phyloP scores from a whole-genome alignment of 2,113 vertebrate species.

The Prionailurus viverrinus region DNA sequence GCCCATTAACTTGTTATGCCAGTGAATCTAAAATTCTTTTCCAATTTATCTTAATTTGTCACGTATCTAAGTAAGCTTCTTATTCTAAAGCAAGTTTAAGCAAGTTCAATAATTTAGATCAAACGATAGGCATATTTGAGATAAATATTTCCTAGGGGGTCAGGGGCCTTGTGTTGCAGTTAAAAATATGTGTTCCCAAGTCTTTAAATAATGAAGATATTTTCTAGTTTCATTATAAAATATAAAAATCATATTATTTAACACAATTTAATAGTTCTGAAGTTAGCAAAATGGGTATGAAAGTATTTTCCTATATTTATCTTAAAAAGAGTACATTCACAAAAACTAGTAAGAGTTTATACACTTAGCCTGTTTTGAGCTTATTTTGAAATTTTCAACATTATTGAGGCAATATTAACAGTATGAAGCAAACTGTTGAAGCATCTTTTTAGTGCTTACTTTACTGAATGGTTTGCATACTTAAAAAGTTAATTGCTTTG shows the following conservation, averaged over 20 bases:
- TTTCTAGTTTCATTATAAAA: background rate
- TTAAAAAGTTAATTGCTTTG: constrained; percentile 57
- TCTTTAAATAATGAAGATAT: background rate
- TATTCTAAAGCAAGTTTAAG: constrained; percentile 42
- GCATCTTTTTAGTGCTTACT: background rate
- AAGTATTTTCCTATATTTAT: background rate
- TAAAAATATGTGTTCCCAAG: constrained; percentile 18
- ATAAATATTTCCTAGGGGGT: background rate
- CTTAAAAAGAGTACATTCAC: background rate
- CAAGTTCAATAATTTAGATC: constrained; percentile 38
- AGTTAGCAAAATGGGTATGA: background rate
- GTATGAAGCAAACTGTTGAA: background rate
- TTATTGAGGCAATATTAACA: background rate
- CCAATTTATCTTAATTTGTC: constrained; percentile 34
- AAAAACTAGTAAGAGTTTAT: background rate
- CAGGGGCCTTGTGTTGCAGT: background rate
- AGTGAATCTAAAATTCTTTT: constrained; percentile 39
- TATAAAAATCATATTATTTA: constrained; percentile 24
- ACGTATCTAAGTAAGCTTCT: background rate
- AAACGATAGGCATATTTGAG: constrained; percentile 42
- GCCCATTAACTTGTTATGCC: background rate
- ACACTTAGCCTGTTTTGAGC: background rate
- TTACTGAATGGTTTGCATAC: constrained; percentile 22
- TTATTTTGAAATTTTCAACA: constrained; percentile 37
- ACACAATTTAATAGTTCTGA: background rate